phyloP scores from a whole-genome alignment of 2,797 vertebrate genomes.

The Gorsachius magnificus region DNA sequence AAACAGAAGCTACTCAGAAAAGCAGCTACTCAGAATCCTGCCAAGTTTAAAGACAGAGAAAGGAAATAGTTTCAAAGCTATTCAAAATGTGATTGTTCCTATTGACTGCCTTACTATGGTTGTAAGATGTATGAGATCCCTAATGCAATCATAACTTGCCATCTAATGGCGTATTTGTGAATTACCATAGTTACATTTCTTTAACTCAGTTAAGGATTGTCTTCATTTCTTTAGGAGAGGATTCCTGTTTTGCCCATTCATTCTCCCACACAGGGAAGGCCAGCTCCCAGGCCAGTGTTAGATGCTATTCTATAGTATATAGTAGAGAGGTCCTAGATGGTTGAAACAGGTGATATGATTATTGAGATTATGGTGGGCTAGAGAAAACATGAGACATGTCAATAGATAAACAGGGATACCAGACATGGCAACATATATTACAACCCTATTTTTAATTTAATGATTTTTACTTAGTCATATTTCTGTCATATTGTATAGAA shows the following conservation, averaged over 20 bases:
- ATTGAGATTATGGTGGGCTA: neutral
- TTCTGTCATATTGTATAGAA: neutral
- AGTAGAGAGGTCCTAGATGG: rapidly evolving
- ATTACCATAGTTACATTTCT: neutral
- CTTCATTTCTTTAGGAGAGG: rapidly evolving
- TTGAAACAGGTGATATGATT: neutral
- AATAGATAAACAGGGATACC: neutral
- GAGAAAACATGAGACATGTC: neutral
- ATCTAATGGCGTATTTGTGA: neutral
- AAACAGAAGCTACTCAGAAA: neutral
- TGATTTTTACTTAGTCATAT: neutral
- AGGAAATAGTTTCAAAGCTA: neutral
- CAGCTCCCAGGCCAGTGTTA: neutral
- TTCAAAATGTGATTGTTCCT: neutral
- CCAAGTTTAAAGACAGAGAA: neutral
- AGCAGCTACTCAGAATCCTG: neutral
- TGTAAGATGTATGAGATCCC: rapidly evolving
- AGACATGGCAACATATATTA: neutral
- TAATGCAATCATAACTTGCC: neutral
- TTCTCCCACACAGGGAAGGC: neutral
- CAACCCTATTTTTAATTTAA: neutral
- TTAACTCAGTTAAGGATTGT: rapidly evolving
- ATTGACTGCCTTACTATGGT: no score
- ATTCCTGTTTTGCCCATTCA: neutral
- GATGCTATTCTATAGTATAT: neutral